These are phyloP conservation scores for Gobio occitaniae DNA, from an alignment of 2,797 vertebrate genomes.

Conservation along the genomic window DNA sequence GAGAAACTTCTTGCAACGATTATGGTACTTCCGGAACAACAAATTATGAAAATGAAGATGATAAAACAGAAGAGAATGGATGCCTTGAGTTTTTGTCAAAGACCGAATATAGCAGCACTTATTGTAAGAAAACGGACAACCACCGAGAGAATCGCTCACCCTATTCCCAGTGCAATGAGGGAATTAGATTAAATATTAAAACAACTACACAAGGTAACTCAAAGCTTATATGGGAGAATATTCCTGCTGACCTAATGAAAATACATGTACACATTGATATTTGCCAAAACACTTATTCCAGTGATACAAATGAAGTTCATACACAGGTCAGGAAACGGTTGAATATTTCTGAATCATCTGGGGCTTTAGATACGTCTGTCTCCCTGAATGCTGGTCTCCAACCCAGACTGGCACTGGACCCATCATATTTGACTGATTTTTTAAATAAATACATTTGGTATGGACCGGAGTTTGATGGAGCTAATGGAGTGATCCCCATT, in stretches of 20 bases:
- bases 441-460: background rate
- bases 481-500: background rate
- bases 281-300: conserved; percentile 6
- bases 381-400: background rate
- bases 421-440: too few relatives aligned
- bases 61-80: too few relatives aligned
- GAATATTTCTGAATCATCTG: background rate
- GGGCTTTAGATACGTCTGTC: background rate
- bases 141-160: background rate
- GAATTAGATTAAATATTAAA: background rate
- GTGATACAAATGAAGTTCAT: background rate
- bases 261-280: background rate
- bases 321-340: background rate
- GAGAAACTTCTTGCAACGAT: background rate
- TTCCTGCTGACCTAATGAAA: background rate
- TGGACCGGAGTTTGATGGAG: background rate
- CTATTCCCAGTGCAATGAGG: background rate
- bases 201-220: background rate
- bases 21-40: too few relatives aligned
- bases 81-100: too few relatives aligned
- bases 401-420: background rate
- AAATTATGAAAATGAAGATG: fast-evolving
- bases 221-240: background rate
- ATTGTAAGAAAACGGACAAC: background rate
- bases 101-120: background rate